phyloP scores from a whole-genome alignment of 2,888 invertebrate genomes.

The Gari tellinella region DNA sequence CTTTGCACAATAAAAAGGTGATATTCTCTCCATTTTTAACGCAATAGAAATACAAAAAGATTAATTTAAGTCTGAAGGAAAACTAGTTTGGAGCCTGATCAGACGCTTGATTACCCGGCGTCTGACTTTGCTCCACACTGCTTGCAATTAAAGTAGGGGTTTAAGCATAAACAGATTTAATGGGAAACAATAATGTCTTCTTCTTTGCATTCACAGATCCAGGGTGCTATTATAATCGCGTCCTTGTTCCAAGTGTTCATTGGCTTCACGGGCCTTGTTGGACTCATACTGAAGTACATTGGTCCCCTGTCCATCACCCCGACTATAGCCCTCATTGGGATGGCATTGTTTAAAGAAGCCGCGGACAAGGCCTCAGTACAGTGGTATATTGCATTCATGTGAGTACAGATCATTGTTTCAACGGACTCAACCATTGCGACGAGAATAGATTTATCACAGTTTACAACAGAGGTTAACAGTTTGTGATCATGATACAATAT shows the following conservation, averaged over 20 bases:
- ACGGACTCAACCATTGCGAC: no score
- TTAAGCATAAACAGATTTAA: no score
- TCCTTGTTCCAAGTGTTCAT: slow-evolving; percentile 91
- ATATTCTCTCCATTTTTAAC: no score
- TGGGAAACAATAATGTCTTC: no score
- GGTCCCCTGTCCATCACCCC: slow-evolving; percentile 94
- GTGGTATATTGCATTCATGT: slow-evolving; percentile 94
- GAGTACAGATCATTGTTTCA: slow-evolving; percentile 78
- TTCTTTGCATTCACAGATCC: slow-evolving; percentile 85
- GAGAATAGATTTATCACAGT: no score
- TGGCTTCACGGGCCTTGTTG: slow-evolving; percentile 90
- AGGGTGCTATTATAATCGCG: slow-evolving; percentile 92
- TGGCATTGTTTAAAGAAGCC: slow-evolving; percentile 92
- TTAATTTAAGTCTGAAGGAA: no score
- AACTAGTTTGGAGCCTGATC: neutral
- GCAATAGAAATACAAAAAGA: neutral
- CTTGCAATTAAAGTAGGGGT: neutral
- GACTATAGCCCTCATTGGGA: slow-evolving; percentile 92
- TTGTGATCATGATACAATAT: no score
- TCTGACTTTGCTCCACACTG: no score
- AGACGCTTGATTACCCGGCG: no score
- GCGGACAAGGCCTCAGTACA: slow-evolving; percentile 91
- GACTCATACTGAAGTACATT: slow-evolving; percentile 90
- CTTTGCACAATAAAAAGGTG: no score
- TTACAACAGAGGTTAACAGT: no score